A percentile compares a stretch with the other conserved stretches of the same genome.
Evolutionary conservation across 2,888 invertebrate genomes (phyloP).

Genomic region (Xylota sylvarum): DNA sequence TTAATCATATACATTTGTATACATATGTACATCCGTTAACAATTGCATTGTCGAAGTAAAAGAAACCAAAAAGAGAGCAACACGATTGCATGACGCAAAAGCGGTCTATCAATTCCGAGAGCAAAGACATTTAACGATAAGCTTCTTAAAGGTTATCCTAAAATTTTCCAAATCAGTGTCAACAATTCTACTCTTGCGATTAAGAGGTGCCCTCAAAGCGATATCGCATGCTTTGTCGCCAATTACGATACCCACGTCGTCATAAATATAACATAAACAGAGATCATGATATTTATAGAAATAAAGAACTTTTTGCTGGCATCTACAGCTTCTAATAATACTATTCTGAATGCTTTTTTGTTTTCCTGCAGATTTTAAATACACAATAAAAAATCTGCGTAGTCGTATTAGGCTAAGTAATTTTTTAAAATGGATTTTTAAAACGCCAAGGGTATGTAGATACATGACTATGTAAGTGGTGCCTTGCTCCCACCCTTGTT

Average conservation of each 20-base stretch:
- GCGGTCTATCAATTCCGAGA: neutral
- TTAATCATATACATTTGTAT: too few relatives aligned
- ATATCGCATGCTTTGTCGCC: neutral
- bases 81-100: slow-evolving; percentile 1
- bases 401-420: too few relatives aligned
- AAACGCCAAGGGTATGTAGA: too few relatives aligned
- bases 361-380: too few relatives aligned
- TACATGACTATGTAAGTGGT: too few relatives aligned
- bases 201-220: neutral
- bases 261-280: neutral
- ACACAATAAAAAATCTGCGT: too few relatives aligned
- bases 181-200: slow-evolving; percentile 5
- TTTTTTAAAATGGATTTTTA: too few relatives aligned
- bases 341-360: too few relatives aligned
- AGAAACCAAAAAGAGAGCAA: neutral
- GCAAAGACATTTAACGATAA: slow-evolving; percentile 16
- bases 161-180: slow-evolving; percentile 13
- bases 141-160: slow-evolving; percentile 10
- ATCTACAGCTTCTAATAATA: too few relatives aligned
- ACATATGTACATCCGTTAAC: neutral
- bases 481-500: too few relatives aligned
- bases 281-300: neutral
- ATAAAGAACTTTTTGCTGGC: neutral
- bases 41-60: neutral
- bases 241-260: neutral